A percentile compares a stretch with the other conserved stretches of the same genome.
phyloP scores from a whole-genome alignment of 1,140 invertebrate species.

The Eupeodes corollae region DNA sequence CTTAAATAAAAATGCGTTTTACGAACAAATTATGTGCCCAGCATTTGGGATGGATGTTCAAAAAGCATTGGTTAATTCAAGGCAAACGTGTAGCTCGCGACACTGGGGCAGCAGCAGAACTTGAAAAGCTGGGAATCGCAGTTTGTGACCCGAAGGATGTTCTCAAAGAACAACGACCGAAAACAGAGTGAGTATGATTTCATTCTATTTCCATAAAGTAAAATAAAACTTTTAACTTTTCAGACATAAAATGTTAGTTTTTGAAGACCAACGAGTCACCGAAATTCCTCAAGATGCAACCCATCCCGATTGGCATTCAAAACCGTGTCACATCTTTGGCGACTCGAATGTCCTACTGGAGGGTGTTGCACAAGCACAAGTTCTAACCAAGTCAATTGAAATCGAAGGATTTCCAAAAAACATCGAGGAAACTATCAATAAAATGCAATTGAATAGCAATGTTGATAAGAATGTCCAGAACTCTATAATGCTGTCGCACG shows the following conservation, averaged over 20 bases:
- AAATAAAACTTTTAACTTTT: neutral
- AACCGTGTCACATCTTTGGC: conserved; percentile 45
- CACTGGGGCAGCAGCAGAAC: conserved; percentile 39
- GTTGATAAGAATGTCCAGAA: conserved; percentile 46
- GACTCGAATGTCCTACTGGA: conserved; percentile 54
- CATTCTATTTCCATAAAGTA: neutral
- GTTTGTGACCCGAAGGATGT: conserved; percentile 11
- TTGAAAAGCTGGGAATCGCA: conserved; percentile 28
- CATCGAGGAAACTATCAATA: conserved; percentile 39
- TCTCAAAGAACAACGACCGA: conserved; percentile 1
- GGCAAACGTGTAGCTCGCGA: conserved; percentile 44
- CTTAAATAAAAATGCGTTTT: conserved; percentile 45
- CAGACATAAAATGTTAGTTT: neutral
- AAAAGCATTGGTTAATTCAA: conserved; percentile 53
- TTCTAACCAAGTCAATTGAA: conserved; percentile 61
- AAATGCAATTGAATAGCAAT: conserved; percentile 40
- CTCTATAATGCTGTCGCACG: conserved; percentile 54
- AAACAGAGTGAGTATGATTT: neutral
- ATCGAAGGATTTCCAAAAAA: conserved; percentile 49
- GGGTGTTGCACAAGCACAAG: conserved; percentile 58
- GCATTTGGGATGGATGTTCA: conserved; percentile 56
- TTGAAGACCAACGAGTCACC: conserved; percentile 38
- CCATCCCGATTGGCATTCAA: conserved; percentile 54
- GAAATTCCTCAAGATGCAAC: conserved; percentile 39
- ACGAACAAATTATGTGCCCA: conserved; percentile 48